These are phyloP conservation scores for Montipora cactus DNA, from an alignment of 64 coral and sea anemone genomes.

Conservation along the genomic window DNA sequence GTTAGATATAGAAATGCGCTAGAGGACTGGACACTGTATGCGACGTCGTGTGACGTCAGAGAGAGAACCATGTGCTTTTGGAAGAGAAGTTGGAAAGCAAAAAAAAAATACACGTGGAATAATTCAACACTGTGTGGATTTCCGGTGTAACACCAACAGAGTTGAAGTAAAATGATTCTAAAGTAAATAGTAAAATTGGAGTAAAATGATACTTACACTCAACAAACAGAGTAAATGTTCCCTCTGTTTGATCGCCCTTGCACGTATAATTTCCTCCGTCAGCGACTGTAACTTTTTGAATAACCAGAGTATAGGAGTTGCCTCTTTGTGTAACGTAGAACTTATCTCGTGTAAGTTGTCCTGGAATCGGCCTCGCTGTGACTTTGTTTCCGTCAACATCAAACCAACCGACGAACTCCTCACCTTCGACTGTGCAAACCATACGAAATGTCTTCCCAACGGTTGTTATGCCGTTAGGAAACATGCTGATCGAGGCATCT, in stretches of 20 bases:
- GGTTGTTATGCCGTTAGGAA: constrained; percentile 67
- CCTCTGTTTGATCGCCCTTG: constrained; percentile 29
- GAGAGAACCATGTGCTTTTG: too few relatives aligned
- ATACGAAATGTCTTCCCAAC: constrained; percentile 85
- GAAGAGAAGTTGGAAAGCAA: too few relatives aligned
- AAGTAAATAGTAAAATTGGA: too few relatives aligned
- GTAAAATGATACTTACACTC: constrained; percentile 78
- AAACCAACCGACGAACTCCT: constrained; percentile 75
- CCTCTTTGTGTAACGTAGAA: neutral
- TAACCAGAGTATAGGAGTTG: constrained; percentile 45
- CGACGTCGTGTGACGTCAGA: too few relatives aligned
- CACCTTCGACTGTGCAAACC: constrained; percentile 40
- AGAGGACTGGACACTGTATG: too few relatives aligned
- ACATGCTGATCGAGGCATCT: constrained; percentile 25
- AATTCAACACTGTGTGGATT: too few relatives aligned
- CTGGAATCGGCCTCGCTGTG: neutral
- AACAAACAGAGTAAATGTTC: constrained; percentile 73
- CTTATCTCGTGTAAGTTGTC: constrained; percentile 44
- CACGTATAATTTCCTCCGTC: constrained; percentile 88
- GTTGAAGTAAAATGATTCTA: too few relatives aligned
- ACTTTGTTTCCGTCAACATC: constrained; percentile 48
- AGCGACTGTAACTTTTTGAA: constrained; percentile 58
- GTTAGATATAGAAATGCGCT: too few relatives aligned
- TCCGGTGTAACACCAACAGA: too few relatives aligned
- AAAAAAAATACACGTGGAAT: too few relatives aligned